These are phyloP conservation scores for Pitangus sulphuratus DNA, from an alignment of 2,797 vertebrate species.

Conservation along the genomic window DNA sequence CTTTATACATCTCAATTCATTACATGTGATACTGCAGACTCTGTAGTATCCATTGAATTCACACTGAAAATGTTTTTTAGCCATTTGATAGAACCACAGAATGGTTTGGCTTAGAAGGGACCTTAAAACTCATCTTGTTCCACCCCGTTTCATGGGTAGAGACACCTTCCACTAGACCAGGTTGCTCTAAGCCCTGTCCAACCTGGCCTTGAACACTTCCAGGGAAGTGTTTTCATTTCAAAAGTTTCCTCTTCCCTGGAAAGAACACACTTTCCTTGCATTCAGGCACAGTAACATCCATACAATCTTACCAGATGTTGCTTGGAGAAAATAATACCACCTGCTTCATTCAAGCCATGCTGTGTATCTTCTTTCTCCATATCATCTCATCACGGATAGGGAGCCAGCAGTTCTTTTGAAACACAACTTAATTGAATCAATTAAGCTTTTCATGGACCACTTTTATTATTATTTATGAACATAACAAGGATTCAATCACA, in stretches of 20 bases:
- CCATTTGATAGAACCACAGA: not conserved
- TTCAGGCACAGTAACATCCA: not conserved
- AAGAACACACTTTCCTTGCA: not conserved
- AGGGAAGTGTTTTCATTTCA: not conserved
- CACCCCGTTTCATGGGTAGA: not conserved
- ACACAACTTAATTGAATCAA: not conserved
- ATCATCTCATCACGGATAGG: not conserved
- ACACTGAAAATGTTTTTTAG: not conserved
- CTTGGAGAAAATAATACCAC: not conserved
- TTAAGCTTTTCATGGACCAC: not conserved
- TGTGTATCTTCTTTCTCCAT: not conserved
- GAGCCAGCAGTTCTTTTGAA: not conserved
- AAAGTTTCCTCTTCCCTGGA: rapidly evolving
- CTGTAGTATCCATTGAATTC: not conserved
- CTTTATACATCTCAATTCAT: not conserved
- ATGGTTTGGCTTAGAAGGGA: not conserved
- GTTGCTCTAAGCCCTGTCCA: not conserved
- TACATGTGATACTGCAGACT: not conserved
- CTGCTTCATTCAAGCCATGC: not conserved
- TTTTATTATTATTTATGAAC: not conserved
- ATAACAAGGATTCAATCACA: not conserved
- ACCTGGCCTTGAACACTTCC: not conserved
- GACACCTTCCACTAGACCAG: not conserved
- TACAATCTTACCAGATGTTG: not conserved
- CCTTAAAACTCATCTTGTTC: not conserved